Percentiles rank a stretch among this genome's conserved stretches.
Conservation (phyloP, 2,113 vertebrate genomes). For the Petromus typicus region DNA sequence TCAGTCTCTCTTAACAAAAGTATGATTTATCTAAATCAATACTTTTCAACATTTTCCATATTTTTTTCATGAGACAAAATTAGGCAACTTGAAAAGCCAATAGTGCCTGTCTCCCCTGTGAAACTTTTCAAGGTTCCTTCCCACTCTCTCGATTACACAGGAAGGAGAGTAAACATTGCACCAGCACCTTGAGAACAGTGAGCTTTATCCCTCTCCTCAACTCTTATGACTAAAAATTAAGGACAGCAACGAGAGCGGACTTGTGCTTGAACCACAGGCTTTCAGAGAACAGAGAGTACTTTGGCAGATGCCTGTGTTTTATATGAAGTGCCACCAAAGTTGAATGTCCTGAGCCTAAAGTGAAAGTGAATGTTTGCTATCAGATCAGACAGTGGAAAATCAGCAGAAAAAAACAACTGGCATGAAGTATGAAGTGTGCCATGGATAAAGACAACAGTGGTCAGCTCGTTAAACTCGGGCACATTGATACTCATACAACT, state of each 20-base stretch:
- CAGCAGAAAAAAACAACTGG: not conserved
- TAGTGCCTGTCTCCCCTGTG: not conserved
- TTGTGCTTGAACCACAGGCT: constrained; percentile 13
- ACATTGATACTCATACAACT: constrained; percentile 17
- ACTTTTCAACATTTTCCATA: not conserved
- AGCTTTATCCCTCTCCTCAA: not conserved
- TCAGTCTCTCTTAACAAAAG: not conserved
- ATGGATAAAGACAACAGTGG: constrained; percentile 46
- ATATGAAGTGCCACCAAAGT: constrained; percentile 57
- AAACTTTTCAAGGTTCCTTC: not conserved
- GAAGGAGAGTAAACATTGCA: not conserved
- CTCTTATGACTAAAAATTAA: constrained; percentile 49
- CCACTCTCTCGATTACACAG: not conserved
- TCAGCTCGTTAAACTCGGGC: not conserved
- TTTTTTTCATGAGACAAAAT: not conserved
- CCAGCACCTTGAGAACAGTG: not conserved
- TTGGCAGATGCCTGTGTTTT: constrained; percentile 3
- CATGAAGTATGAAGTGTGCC: constrained; percentile 26
- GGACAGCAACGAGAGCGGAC: not conserved
- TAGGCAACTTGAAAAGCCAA: not conserved
- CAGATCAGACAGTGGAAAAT: not conserved
- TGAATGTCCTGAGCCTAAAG: constrained; percentile 45
- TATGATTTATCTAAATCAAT: not conserved
- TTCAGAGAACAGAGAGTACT: constrained; percentile 20
- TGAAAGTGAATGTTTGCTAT: constrained; percentile 59